Conservation (phyloP, 1,140 invertebrate species). For the Drosophila albomicans region DNA sequence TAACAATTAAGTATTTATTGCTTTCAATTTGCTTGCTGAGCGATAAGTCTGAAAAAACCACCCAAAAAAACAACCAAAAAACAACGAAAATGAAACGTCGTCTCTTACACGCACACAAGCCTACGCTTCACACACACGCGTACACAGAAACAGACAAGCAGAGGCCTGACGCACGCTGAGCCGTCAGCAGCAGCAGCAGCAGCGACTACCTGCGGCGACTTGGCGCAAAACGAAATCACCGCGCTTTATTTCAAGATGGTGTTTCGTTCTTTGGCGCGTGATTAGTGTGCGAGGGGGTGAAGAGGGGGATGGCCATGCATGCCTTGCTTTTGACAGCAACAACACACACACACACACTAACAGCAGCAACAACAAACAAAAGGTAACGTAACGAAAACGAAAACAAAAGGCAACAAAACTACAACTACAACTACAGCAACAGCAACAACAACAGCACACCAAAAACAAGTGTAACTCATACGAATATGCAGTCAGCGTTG, state of each 20-base stretch:
- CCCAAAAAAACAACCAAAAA: conserved; percentile 17
- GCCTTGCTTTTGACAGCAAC: conserved; percentile 16
- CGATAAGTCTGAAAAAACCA: conserved; percentile 57
- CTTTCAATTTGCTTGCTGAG: conserved; percentile 76
- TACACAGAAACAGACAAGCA: neutral
- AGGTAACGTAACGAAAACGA: conserved; percentile 32
- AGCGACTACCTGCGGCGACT: conserved; percentile 48
- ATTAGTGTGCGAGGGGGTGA: conserved; percentile 17
- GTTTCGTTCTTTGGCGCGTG: conserved; percentile 39
- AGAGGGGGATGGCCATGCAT: neutral
- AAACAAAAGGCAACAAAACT: conserved; percentile 17
- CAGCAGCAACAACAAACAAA: conserved; percentile 13
- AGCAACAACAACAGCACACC: conserved; percentile 5
- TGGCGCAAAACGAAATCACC: conserved; percentile 60
- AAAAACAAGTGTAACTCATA: no score
- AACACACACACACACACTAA: conserved; percentile 8
- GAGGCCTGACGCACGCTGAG: conserved; percentile 37
- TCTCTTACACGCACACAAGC: conserved; percentile 4
- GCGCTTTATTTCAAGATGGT: conserved; percentile 60
- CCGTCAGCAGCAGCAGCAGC: conserved; percentile 41
- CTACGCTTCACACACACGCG: conserved; percentile 17
- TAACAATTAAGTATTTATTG: conserved; percentile 81
- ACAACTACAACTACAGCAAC: neutral
- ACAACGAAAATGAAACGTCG: conserved; percentile 19
- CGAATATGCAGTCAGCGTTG: neutral